Evolutionary conservation across 2,113 vertebrate genomes (phyloP).

Genomic region (Chloroceryle aenea): DNA sequence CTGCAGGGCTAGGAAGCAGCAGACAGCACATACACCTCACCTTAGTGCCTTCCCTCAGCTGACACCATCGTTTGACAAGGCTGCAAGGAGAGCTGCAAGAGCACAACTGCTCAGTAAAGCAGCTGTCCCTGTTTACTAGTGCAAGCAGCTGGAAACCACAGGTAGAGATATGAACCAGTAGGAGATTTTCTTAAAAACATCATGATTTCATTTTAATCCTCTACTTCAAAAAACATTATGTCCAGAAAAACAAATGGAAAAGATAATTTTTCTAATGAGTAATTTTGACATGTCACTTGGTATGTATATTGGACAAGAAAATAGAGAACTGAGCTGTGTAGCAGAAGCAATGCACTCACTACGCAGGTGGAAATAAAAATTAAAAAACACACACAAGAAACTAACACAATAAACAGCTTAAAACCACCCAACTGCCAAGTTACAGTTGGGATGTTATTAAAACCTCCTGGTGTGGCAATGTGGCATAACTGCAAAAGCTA

Average conservation of each 20-base stretch:
- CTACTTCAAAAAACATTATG: not conserved
- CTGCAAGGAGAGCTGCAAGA: not conserved
- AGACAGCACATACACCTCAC: rapidly evolving
- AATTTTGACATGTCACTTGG: not conserved
- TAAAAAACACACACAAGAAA: not conserved
- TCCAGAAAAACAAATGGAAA: not conserved
- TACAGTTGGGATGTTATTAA: not conserved
- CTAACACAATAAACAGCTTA: not conserved
- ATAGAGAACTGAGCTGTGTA: not conserved
- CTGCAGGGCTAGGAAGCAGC: rapidly evolving
- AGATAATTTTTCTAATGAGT: not conserved
- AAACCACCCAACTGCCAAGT: not conserved
- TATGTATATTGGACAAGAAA: not conserved
- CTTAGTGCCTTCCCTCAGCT: not conserved
- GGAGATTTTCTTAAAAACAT: no score
- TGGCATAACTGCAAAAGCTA: not conserved
- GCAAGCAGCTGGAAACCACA: not conserved
- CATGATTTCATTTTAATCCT: not conserved
- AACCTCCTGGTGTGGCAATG: not conserved
- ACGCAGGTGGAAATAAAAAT: not conserved
- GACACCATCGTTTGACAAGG: rapidly evolving
- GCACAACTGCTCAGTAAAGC: not conserved
- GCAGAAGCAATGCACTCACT: not conserved
- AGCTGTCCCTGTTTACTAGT: not conserved
- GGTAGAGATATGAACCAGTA: not conserved